A percentile compares a stretch with the other conserved stretches of the same genome.
Conservation (phyloP, 2,113 vertebrate species). For the Scolopax mira region DNA sequence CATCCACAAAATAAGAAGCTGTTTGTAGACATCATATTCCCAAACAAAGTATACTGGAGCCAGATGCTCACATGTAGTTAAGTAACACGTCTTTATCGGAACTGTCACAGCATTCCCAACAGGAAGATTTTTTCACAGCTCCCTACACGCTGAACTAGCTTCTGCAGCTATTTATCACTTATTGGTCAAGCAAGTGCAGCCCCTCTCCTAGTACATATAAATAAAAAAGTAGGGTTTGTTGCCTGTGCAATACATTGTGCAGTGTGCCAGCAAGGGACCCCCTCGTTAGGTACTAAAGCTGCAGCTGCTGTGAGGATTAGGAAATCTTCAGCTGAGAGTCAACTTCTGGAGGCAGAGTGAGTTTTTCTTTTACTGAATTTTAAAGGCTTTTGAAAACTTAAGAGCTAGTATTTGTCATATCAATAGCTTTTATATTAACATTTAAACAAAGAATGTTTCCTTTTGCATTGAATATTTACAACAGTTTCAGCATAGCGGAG, state of each 20-base stretch:
- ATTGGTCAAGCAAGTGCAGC: background rate
- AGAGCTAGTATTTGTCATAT: background rate
- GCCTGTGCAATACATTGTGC: background rate
- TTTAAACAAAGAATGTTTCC: background rate
- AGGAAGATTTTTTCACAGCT: background rate
- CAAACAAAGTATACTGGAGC: constrained; percentile 20
- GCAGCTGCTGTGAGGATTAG: constrained; percentile 49
- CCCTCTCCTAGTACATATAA: background rate
- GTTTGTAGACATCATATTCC: constrained; percentile 31
- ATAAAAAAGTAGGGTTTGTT: background rate
- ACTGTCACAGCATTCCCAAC: constrained; percentile 15
- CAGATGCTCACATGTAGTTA: constrained; percentile 42
- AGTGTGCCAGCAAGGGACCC: background rate
- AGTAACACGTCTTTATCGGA: background rate
- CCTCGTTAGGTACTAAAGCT: background rate
- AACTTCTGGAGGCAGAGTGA: background rate
- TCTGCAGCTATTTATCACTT: background rate
- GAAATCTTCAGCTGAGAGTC: constrained; percentile 31
- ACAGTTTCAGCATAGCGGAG: background rate
- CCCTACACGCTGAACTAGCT: background rate
- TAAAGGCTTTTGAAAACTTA: background rate
- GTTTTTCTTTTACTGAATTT: background rate
- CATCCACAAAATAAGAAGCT: constrained; percentile 12
- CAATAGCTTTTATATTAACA: background rate
- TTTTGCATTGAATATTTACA: background rate